Evolutionary conservation across 2,113 vertebrate species (phyloP), one percentile per base, ranked within the genome.

Genomic region (Pao palembangensis): DNA sequence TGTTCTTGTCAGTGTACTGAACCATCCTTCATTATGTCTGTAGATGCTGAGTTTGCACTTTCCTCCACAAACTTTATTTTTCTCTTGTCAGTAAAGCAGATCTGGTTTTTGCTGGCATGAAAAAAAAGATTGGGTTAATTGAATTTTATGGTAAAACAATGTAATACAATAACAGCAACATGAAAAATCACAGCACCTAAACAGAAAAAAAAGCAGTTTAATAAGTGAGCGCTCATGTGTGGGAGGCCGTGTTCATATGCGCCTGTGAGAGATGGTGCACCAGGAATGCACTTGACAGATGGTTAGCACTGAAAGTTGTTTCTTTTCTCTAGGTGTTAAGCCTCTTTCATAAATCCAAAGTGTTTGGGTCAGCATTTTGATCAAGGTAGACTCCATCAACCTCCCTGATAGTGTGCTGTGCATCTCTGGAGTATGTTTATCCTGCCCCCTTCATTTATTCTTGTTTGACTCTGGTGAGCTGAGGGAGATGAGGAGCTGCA

Each of bases 261-360:
- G 72, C 82, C 67, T 70, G 56, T 59, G 78, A 82, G 85, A 73
- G 76, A 79, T 69, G 49, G 52, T 74, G 76, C 84, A 81, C 86
- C 80, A 84, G 73, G 85, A 82, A 83, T 72, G 71, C 74, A 71
- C 76, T 82, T 80, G 83, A 86, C 85, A 87, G 85, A 83, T 87
- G 85, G 83, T 79, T 77, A 50, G 76, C 82, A 78, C 71, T 77
- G 73, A 85, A 81, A 61, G 75, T 66, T 62, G 64, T 64, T 69
- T 73, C 63, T 69, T 75, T 71, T 79, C 64, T 59, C 73, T 67
- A 71, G 11, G 58, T 13, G 58, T 82, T 78, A 72, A 83, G 69
- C 82, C 65, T 79, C 75, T 83, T 82, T 85, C 65, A 83, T 72
- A 77, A 58, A 78, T 74, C 51, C 38, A 80, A 87, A 83, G 69